Evolutionary conservation across 2,888 invertebrate genomes (phyloP).

Genomic region (Caenorhabditis auriculariae): DNA sequence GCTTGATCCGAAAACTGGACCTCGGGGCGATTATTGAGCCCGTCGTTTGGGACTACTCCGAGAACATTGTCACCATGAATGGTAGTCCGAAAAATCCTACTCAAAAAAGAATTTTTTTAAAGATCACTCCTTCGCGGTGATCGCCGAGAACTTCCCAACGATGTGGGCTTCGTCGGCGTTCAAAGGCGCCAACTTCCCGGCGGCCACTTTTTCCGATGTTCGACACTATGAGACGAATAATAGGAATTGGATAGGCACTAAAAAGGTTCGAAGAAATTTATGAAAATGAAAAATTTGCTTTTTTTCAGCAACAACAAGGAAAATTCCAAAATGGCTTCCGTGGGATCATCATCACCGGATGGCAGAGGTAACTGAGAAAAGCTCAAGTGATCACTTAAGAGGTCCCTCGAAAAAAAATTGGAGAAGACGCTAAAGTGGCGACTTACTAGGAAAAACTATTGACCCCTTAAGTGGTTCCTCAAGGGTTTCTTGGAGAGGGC

Average conservation of each 20-base stretch:
- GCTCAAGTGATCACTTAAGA: too few relatives aligned
- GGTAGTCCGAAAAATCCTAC: slow-evolving; percentile 9
- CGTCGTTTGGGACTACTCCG: slow-evolving; percentile 58
- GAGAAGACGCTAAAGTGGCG: too few relatives aligned
- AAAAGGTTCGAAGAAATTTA: slow-evolving; percentile 20
- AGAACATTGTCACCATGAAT: slow-evolving; percentile 48
- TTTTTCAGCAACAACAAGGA: slow-evolving; percentile 25
- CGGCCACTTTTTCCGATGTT: slow-evolving; percentile 63
- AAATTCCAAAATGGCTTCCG: slow-evolving; percentile 56
- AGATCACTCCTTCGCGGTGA: slow-evolving; percentile 62
- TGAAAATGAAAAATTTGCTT: neutral
- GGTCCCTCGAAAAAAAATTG: too few relatives aligned
- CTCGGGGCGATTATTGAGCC: slow-evolving; percentile 49
- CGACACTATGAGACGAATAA: slow-evolving; percentile 66
- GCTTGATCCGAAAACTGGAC: slow-evolving; percentile 29
- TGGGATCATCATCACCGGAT: slow-evolving; percentile 67
- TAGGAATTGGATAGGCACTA: slow-evolving; percentile 63
- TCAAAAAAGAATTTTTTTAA: slow-evolving; percentile 1
- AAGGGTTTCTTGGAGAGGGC: too few relatives aligned
- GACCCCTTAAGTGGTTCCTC: too few relatives aligned
- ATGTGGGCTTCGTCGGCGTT: slow-evolving; percentile 78
- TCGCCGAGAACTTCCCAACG: slow-evolving; percentile 73
- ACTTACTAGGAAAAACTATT: too few relatives aligned
- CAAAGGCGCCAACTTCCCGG: slow-evolving; percentile 66
- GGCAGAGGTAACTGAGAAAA: too few relatives aligned